These are phyloP conservation scores for Nemapogon koenigi DNA, from an alignment of 2,888 invertebrate species.

Conservation along the genomic window DNA sequence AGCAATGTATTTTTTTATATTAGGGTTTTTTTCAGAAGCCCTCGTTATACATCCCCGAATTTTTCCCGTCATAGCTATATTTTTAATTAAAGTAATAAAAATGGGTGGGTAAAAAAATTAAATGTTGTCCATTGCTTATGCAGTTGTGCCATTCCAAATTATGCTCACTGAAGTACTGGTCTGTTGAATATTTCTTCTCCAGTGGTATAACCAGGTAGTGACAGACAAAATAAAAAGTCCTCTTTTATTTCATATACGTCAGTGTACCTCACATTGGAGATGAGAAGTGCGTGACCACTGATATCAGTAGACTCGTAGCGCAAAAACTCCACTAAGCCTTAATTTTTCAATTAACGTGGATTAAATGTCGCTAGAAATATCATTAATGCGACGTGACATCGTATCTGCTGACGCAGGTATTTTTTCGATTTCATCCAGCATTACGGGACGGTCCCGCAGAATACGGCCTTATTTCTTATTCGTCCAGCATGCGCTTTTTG, in stretches of 20 bases:
- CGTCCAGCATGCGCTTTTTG: too few relatives aligned
- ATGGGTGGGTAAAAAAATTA: too few relatives aligned
- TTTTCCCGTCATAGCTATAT: constrained; percentile 11
- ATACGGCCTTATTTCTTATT: too few relatives aligned
- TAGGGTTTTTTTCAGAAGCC: constrained; percentile 13
- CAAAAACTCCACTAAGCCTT: constrained; percentile 13
- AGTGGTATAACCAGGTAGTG: constrained; percentile 14
- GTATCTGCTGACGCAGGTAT: constrained; percentile 8
- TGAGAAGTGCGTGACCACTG: constrained; percentile 14
- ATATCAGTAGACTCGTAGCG: constrained; percentile 10
- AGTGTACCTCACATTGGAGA: constrained; percentile 14
- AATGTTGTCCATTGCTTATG: too few relatives aligned
- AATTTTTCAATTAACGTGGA: constrained; percentile 13
- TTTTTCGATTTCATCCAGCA: constrained; percentile 11
- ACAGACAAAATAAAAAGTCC: constrained; percentile 15
- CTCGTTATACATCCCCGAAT: constrained; percentile 13
- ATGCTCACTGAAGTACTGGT: constrained; percentile 12
- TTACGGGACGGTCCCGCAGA: too few relatives aligned
- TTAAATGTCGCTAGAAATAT: constrained; percentile 10
- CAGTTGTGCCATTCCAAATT: constrained; percentile 15
- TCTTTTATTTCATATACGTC: constrained; percentile 15
- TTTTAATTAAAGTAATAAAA: too few relatives aligned
- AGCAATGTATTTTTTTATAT: constrained; percentile 13
- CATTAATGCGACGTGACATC: constrained; percentile 14
- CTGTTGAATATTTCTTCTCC: constrained; percentile 13